These are phyloP conservation scores for Steinernema carpocapsae DNA, from an alignment of 2,888 invertebrate genomes.

Conservation along the genomic window DNA sequence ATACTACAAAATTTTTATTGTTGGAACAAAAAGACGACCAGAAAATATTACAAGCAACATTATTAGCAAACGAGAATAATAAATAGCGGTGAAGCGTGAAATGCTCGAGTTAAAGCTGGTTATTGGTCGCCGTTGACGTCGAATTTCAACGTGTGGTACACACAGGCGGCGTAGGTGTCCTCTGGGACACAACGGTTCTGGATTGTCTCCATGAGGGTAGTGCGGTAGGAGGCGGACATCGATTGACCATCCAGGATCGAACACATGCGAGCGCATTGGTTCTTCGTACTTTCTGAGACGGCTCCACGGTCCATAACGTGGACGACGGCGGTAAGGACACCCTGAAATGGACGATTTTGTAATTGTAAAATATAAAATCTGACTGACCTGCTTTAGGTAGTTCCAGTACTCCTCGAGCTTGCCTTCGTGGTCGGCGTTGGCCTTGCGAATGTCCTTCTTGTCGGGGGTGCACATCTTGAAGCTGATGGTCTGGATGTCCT, in stretches of 20 bases:
- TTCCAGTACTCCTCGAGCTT: slow-evolving; percentile 61
- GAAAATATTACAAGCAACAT: background rate
- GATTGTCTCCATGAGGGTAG: slow-evolving; percentile 55
- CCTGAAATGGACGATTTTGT: slow-evolving; percentile 38
- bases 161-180: slow-evolving; percentile 61
- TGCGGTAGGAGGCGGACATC: slow-evolving; percentile 40
- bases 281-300: slow-evolving; percentile 41
- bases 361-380: background rate
- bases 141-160: slow-evolving; percentile 63
- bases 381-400: slow-evolving; percentile 58
- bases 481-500: slow-evolving; percentile 41
- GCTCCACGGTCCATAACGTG: slow-evolving; percentile 58
- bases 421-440: slow-evolving; percentile 51
- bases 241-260: slow-evolving; percentile 41
- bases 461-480: slow-evolving; percentile 64
- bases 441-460: slow-evolving; percentile 41
- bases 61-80: slow-evolving; percentile 3
- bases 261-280: slow-evolving; percentile 57
- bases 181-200: slow-evolving; percentile 56
- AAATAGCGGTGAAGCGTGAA: background rate
- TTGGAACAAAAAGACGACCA: background rate
- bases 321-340: slow-evolving; percentile 59
- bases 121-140: slow-evolving; percentile 46
- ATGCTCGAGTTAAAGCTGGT: background rate
- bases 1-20: too few species aligned